These are phyloP conservation scores for Stegastes partitus DNA, from an alignment of 2,113 vertebrate species.

Conservation along the genomic window DNA sequence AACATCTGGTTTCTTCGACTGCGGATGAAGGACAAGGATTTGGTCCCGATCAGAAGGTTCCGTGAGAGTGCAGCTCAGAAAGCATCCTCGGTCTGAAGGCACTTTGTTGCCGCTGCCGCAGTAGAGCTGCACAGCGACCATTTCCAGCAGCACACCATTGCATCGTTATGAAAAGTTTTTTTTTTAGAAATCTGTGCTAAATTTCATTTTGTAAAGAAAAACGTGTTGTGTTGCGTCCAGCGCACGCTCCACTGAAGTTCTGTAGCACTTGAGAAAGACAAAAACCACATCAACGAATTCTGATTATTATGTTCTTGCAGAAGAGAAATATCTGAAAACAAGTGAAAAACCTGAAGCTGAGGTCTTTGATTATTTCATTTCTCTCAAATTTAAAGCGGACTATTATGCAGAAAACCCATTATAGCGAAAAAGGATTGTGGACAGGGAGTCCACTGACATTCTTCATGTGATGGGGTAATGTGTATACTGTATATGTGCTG, in stretches of 20 bases:
- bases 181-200: too few relatives aligned
- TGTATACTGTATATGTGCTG: slow-evolving; percentile 35
- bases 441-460: slow-evolving; percentile 59
- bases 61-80: neutral
- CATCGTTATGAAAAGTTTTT: too few relatives aligned
- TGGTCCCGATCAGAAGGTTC: slow-evolving; percentile 8
- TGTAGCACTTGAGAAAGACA: neutral
- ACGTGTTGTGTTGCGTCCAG: slow-evolving; percentile 53
- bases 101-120: too few relatives aligned
- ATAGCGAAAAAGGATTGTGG: slow-evolving; percentile 20
- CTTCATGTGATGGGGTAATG: slow-evolving; percentile 79
- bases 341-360: neutral
- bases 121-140: too few relatives aligned
- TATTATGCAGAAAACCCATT: slow-evolving; percentile 9
- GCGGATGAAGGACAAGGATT: neutral
- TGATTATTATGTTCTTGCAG: slow-evolving; percentile 4
- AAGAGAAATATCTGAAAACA: slow-evolving; percentile 23
- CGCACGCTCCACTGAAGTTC: slow-evolving; percentile 34
- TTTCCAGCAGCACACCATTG: neutral
- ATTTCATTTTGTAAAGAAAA: neutral
- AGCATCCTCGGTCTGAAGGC: too few relatives aligned
- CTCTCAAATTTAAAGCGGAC: slow-evolving; percentile 15
- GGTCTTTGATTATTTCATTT: neutral
- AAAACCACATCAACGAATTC: neutral
- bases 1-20: slow-evolving; percentile 21